Evolutionary conservation across 2,113 vertebrate genomes (phyloP), one percentile per base, ranked within the genome.

Genomic region (Otocyon megalotis): DNA sequence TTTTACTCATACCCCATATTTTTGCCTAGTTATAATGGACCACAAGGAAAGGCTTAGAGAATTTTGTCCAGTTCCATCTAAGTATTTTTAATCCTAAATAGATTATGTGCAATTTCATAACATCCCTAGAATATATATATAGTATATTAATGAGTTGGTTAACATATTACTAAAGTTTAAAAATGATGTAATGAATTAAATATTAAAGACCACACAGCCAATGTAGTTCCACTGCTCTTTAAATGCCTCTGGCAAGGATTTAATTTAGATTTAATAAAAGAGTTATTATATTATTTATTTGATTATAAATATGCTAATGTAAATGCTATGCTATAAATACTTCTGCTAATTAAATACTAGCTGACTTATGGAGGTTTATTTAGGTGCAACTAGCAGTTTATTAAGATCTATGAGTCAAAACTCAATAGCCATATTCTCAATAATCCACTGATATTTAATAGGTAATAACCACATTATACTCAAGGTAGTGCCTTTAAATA

Each of bases 211-310:
- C 79, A 94, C 85, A 88, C 92, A 96, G 65, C 35, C 88, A 92
- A 50, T 88, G n/a, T 79, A 86, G 50, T 97, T 97, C 94, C 84
- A 37, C 60, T 88, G 56, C 71, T 93, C 69, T 92, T 93, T 92
- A 98, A 97, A 92, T 88, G 93, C 84, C 88, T 98, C 77, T 94
- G 90, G 88, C 92, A 97, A 97, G 83, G 87, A 97, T 95, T 97
- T 98, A 96, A 98, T 97, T 97, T 97, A 91, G 94, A 94, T 97
- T 98, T 97, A 97, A 96, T 98, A 97, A 97, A 93, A 98, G 35
- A 96, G 65, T 97, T 97, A 98, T 96, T 98, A 94, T 97, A 97
- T 97, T 96, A 97, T 97, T 97, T 97, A 97, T 96, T 98, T 97
- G 90, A 98, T 97, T 97, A 98, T 96, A 97, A 98, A 97, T 97